A percentile compares a stretch with the other conserved stretches of the same genome.
Conservation (phyloP, 2,797 vertebrate species). For the Acomys russatus region DNA sequence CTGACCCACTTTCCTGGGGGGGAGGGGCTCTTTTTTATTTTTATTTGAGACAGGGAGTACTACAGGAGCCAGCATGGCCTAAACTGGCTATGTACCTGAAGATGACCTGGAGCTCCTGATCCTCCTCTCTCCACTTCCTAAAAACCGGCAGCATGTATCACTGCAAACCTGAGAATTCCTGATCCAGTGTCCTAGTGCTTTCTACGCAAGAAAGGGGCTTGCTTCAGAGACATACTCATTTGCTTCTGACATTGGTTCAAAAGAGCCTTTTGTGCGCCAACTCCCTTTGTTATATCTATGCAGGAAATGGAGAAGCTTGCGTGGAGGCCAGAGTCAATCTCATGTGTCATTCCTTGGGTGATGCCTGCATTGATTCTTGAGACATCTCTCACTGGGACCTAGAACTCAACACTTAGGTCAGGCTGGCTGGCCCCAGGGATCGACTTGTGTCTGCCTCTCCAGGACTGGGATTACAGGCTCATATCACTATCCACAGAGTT, state of each 20-base stretch:
- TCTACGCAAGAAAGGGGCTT: accelerated
- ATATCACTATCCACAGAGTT: neutral
- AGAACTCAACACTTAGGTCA: neutral
- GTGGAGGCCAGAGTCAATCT: neutral
- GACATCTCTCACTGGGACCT: neutral
- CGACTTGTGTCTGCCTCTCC: neutral
- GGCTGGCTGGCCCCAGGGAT: neutral
- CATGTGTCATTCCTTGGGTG: neutral
- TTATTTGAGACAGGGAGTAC: neutral
- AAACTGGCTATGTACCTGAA: neutral
- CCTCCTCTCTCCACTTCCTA: neutral
- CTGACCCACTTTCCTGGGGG: too few species aligned
- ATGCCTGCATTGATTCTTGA: neutral
- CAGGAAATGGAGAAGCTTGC: too few species aligned
- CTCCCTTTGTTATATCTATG: neutral
- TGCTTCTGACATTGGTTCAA: neutral
- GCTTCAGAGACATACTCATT: neutral
- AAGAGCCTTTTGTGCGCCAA: neutral
- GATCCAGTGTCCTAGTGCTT: neutral
- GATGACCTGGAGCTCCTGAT: neutral
- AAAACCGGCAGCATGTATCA: neutral
- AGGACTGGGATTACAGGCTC: too few species aligned
- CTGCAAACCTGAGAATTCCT: neutral
- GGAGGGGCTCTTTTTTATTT: neutral
- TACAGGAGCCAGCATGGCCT: neutral